phyloP scores from a whole-genome alignment of 2,888 invertebrate species.

The Chironomus tentans region DNA sequence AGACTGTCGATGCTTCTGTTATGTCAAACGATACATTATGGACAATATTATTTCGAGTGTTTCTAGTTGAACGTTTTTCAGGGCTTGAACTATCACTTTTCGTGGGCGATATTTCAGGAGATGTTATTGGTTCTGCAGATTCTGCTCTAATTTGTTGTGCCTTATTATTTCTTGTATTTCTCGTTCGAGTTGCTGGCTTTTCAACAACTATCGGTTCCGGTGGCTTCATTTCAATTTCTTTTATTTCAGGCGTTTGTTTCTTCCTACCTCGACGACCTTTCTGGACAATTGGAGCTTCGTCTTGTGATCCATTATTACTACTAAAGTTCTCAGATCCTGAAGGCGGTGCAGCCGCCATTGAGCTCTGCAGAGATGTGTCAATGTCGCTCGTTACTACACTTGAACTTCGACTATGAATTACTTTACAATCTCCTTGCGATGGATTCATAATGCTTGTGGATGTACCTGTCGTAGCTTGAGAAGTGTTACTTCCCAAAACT shows the following conservation, averaged over 20 bases:
- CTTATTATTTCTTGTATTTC: slow-evolving; percentile 11
- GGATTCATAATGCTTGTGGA: slow-evolving; percentile 27
- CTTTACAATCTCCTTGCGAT: slow-evolving; percentile 39
- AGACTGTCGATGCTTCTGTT: not conserved
- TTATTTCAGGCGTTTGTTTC: not conserved
- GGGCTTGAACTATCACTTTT: not conserved
- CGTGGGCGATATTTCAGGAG: not conserved
- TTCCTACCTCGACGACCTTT: slow-evolving; percentile 17
- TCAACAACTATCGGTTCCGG: not conserved
- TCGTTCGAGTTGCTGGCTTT: not conserved
- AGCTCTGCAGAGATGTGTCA: slow-evolving; percentile 41
- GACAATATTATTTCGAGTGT: slow-evolving; percentile 3
- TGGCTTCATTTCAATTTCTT: not conserved
- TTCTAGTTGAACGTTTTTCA: slow-evolving; percentile 27
- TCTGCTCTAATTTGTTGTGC: not conserved
- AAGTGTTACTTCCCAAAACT: slow-evolving; percentile 41
- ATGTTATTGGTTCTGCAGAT: not conserved
- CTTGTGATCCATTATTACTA: not conserved
- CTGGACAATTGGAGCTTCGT: not conserved
- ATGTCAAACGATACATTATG: not conserved
- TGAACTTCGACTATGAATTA: slow-evolving; percentile 41
- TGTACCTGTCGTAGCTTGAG: slow-evolving; percentile 35
- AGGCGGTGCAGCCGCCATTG: slow-evolving; percentile 33
- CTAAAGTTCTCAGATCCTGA: slow-evolving; percentile 13
- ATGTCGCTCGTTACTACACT: slow-evolving; percentile 41